Evolutionary conservation across 92 coral and sea anemone species (phyloP), one percentile per base, ranked within the genome.

Genomic region (Meandrina meandrites): DNA sequence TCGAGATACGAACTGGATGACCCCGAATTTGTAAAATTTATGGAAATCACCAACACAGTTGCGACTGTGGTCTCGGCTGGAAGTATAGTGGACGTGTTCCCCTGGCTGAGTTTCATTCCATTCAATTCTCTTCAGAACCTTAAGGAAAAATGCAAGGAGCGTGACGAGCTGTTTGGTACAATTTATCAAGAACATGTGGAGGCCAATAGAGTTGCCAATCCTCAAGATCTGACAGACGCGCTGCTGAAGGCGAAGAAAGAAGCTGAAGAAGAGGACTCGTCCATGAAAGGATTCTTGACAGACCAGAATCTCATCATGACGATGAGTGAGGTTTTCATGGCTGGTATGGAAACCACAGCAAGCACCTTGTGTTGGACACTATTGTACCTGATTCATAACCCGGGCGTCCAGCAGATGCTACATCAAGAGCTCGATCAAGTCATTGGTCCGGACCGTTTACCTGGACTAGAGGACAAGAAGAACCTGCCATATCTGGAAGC

Each of bases 311-410:
- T 89, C 30, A 79, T 89, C 22, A 56, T 84, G 58, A 87, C 85
- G 32, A 60, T 92, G 73, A 27, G 88, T 18, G 85, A 88, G 24
- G 76, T 87, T n/a, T 94, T 94, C 83, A 87, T 91, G 4, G 95
- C 98, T n/a, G 98, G 95, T 1, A 79, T 91, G 35, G 98, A 94
- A 76, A 94, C 95, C 16, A 92, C 92, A 42, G 89, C 94, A 2
- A 92, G 89, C 18, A 85, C 98, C 71, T 81, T 94, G 67, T 62
- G 91, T 71, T 94, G 98, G 98, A 94, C 95, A 7, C 51, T 94
- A 18, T 68, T 88, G 80, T 84, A 86, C 67, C 60, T 94, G 47
- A 83, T 93, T 32, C 94, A 87, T 73, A 81, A 94, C 78, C 95
- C 95, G 45, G 90, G 82, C 16, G 81, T 91, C 76, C 98, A 94